phyloP scores from a whole-genome alignment of 92 coral and sea anemone species.

The Zoanthus sansibaricus region DNA sequence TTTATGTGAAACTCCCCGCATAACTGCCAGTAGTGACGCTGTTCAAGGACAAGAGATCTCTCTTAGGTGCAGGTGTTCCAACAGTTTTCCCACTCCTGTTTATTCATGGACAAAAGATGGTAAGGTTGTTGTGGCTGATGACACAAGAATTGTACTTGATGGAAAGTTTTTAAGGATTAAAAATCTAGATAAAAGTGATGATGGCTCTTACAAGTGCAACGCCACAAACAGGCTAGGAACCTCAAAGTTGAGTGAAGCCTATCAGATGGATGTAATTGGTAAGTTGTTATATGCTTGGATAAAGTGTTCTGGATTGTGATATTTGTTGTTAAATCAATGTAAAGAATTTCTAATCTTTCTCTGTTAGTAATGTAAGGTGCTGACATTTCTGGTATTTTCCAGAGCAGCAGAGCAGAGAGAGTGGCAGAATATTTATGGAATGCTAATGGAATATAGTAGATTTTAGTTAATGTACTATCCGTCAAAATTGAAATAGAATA shows the following conservation, averaged over 20 bases:
- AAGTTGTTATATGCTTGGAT: neutral
- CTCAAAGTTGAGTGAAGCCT: conserved; percentile 43
- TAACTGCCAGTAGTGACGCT: neutral
- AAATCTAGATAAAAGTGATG: conserved; percentile 57
- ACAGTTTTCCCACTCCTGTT: conserved; percentile 57
- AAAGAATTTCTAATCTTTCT: too few relatives aligned
- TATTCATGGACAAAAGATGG: conserved; percentile 77
- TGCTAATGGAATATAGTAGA: too few relatives aligned
- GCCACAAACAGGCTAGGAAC: conserved; percentile 55
- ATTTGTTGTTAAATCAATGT: too few relatives aligned
- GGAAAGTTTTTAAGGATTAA: conserved; percentile 58
- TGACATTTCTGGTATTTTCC: too few relatives aligned
- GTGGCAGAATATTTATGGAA: too few relatives aligned
- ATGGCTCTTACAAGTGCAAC: conserved; percentile 78
- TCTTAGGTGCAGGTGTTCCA: conserved; percentile 32
- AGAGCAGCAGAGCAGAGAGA: too few relatives aligned
- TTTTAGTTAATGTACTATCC: too few relatives aligned
- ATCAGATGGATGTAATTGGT: conserved; percentile 57
- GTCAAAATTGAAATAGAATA: too few relatives aligned
- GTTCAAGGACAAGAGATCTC: conserved; percentile 11
- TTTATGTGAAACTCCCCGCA: conserved; percentile 19
- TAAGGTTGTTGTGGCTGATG: conserved; percentile 18
- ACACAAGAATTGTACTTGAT: conserved; percentile 29
- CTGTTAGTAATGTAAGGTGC: too few relatives aligned
- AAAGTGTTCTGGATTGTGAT: too few relatives aligned